phyloP scores from a whole-genome alignment of 1,140 invertebrate genomes.

The Geopemphigus sp. region DNA sequence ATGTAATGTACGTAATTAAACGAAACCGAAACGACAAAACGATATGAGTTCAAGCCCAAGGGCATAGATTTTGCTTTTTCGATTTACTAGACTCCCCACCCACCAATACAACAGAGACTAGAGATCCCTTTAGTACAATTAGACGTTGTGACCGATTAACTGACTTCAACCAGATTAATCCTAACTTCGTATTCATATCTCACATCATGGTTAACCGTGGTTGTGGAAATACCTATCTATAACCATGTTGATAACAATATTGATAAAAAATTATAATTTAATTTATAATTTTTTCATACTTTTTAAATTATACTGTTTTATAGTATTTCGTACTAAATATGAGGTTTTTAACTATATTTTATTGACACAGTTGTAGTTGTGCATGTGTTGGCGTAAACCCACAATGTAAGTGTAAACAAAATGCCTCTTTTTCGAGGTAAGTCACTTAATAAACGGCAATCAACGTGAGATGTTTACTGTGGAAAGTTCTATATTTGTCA shows the following conservation, averaged over 20 bases:
- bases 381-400: not conserved
- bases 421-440: constrained; percentile 16
- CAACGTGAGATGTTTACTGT: constrained; percentile 4
- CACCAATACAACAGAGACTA: no score
- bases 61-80: not conserved
- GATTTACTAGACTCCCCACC: no score
- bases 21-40: not conserved
- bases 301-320: not conserved
- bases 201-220: not conserved
- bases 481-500: not conserved
- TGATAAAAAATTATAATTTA: no score
- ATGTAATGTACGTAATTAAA: not conserved
- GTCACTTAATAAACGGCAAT: not conserved
- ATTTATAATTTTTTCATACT: no score
- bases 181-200: not conserved
- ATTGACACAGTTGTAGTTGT: constrained; percentile 9
- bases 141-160: no score
- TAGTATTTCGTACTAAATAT: not conserved
- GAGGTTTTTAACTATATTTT: not conserved
- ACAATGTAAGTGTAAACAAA: constrained; percentile 5
- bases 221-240: not conserved
- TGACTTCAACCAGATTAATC: not conserved
- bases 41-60: constrained; percentile 29
- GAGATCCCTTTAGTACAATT: no score
- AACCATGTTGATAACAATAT: not conserved